phyloP scores from a whole-genome alignment of 1,140 invertebrate species.

The Bombus breviceps region DNA sequence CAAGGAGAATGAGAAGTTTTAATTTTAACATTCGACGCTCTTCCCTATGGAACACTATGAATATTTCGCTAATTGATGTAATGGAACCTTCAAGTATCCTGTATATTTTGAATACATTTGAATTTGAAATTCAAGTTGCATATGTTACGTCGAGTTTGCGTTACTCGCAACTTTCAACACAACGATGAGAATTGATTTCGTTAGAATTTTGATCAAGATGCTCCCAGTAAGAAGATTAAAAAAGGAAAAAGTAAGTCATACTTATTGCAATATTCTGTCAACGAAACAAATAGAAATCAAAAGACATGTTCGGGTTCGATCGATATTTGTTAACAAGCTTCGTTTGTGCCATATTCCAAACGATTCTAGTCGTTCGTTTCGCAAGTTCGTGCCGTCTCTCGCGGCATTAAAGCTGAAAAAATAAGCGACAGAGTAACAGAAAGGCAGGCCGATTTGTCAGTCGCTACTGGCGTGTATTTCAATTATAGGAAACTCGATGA shows the following conservation, averaged over 20 bases:
- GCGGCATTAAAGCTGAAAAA: neutral
- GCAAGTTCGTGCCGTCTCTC: neutral
- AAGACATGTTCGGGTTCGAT: neutral
- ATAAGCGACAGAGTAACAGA: no score
- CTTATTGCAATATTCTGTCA: neutral
- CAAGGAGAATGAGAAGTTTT: neutral
- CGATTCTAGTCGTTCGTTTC: neutral
- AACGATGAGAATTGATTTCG: no score
- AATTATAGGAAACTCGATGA: neutral
- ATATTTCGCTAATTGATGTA: neutral
- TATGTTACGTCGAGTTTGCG: no score
- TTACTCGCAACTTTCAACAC: no score
- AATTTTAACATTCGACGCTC: neutral
- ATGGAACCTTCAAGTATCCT: neutral
- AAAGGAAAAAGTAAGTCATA: neutral
- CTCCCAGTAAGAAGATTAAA: no score
- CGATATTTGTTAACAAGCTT: slow-evolving; percentile 10
- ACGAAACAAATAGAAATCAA: slow-evolving; percentile 1
- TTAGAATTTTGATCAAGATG: no score
- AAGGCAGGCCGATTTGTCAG: slow-evolving; percentile 24
- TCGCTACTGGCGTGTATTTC: slow-evolving; percentile 3
- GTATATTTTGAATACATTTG: no score
- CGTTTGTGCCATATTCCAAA: neutral
- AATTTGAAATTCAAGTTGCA: no score
- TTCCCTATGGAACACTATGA: neutral